phyloP scores from a whole-genome alignment of 1,140 invertebrate species.

The Zaprionus camerounensis region DNA sequence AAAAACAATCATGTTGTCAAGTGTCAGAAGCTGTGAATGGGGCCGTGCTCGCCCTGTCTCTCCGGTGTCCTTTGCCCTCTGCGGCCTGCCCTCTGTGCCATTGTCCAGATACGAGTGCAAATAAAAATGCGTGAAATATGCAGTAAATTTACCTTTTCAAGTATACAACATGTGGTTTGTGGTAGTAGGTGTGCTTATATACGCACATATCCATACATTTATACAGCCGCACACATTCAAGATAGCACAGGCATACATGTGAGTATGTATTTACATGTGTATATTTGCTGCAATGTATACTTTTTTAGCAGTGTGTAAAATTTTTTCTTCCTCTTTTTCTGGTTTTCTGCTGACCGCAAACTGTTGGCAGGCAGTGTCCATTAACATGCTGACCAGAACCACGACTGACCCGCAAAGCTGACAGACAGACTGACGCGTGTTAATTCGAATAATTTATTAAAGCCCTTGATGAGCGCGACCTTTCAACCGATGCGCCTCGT shows the following conservation, averaged over 20 bases:
- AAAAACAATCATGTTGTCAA: conserved; percentile 81
- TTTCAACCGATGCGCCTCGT: conserved; percentile 57
- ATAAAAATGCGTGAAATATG: conserved; percentile 79
- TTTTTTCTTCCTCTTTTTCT: conserved; percentile 25
- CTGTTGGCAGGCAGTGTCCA: conserved; percentile 67
- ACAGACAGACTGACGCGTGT: conserved; percentile 64
- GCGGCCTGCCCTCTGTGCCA: conserved; percentile 17
- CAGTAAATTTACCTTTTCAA: conserved; percentile 61
- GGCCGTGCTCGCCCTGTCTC: not conserved
- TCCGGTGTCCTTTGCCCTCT: not conserved
- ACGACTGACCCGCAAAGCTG: conserved; percentile 10
- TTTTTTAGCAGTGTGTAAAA: conserved; percentile 43
- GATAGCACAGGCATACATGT: not conserved
- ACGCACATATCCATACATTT: not conserved
- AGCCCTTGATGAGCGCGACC: conserved; percentile 75
- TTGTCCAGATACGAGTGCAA: conserved; percentile 54
- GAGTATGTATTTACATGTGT: not conserved
- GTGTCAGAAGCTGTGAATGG: conserved; percentile 70
- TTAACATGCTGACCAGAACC: conserved; percentile 32
- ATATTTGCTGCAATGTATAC: conserved; percentile 22
- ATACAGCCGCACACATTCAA: not conserved
- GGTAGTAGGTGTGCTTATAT: conserved; percentile 13
- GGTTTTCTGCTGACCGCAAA: conserved; percentile 70
- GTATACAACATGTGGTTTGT: conserved; percentile 34
- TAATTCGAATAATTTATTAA: conserved; percentile 83